Evolutionary conservation across 2,888 invertebrate species (phyloP), one percentile per base, ranked within the genome.

Genomic region (Anaspis maculata): DNA sequence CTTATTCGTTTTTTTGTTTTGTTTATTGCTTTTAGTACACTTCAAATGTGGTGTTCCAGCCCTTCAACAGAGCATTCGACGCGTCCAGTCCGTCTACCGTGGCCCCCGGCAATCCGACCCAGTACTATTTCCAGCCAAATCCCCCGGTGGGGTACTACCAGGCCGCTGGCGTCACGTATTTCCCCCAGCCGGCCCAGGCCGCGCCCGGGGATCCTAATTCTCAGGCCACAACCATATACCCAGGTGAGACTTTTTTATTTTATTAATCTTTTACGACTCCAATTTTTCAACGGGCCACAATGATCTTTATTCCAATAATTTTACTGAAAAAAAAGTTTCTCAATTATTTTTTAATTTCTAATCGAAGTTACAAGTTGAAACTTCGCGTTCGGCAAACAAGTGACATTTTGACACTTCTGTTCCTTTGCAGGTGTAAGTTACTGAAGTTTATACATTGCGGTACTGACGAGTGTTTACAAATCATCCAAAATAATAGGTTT

Each of bases 71-170:
- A 45, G 65, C 69, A 9, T 72, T 70, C 39, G 73, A 72, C 38
- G 70, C 70, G 24, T 66, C 71, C 38, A 71, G 71, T 46, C 71
- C 72, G 15, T 71, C 73, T 21, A 67, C 71, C 22, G 68, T 70
- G 29, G 61, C 67, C 21, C 58, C 67, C 13, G 69, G 64, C 15
- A 62, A 55, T 37, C 54, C 61, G 6, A 48, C 57, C 13, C 59
- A 51, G 37, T 70, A 66, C 44, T 60, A 66, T 44, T 66, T 66
- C 48, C 51, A 68, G 25, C 57, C 68, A 26, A 56, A 54, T 26
- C 43, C 64, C 44, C 56, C 64, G 39, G 52, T 67, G 27, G 67
- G 67, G 19, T 60, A 54, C 37, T 59, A 61, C 45, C 63, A 62
- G 38, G 58, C 62, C 10, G 62, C 64, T 14, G 59, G 64, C 15